phyloP scores from a whole-genome alignment of 2,113 vertebrate genomes.

The Megaceryle torquata region DNA sequence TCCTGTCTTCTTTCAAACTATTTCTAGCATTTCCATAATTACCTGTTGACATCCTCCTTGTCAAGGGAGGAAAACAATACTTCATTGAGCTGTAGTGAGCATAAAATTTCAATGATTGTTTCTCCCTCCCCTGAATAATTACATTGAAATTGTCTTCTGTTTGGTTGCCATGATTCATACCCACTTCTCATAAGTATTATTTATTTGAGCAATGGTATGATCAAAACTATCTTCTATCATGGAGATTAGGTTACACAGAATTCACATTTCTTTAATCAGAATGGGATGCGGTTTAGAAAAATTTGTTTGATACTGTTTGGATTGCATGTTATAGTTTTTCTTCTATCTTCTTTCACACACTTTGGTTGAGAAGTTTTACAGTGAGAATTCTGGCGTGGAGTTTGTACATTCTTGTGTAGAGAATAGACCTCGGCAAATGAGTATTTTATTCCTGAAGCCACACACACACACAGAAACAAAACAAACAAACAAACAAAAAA shows the following conservation, averaged over 20 bases:
- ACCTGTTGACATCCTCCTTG: slow-evolving; percentile 48
- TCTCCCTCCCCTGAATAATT: neutral
- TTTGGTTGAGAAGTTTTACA: neutral
- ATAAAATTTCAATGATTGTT: slow-evolving; percentile 45
- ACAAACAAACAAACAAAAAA: too few relatives aligned
- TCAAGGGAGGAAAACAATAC: slow-evolving; percentile 32
- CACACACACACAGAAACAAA: too few relatives aligned
- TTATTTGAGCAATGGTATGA: slow-evolving; percentile 19
- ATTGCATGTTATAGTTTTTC: neutral
- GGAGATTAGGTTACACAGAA: slow-evolving; percentile 13
- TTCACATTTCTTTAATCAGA: neutral
- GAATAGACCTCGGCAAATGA: neutral
- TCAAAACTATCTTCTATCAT: slow-evolving; percentile 22
- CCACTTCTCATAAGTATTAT: slow-evolving; percentile 13
- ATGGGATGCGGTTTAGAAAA: neutral
- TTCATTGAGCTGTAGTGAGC: slow-evolving; percentile 43
- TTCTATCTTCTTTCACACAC: neutral
- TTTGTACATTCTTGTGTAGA: neutral
- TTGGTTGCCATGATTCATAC: slow-evolving; percentile 2
- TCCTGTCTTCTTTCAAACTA: slow-evolving; percentile 48
- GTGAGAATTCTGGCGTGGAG: neutral
- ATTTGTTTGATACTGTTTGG: neutral
- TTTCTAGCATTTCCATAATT: slow-evolving; percentile 63
- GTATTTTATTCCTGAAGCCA: neutral
- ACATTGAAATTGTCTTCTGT: slow-evolving; percentile 12